Evolutionary conservation across 2,113 vertebrate genomes (phyloP).

Genomic region (Guaruba guarouba): DNA sequence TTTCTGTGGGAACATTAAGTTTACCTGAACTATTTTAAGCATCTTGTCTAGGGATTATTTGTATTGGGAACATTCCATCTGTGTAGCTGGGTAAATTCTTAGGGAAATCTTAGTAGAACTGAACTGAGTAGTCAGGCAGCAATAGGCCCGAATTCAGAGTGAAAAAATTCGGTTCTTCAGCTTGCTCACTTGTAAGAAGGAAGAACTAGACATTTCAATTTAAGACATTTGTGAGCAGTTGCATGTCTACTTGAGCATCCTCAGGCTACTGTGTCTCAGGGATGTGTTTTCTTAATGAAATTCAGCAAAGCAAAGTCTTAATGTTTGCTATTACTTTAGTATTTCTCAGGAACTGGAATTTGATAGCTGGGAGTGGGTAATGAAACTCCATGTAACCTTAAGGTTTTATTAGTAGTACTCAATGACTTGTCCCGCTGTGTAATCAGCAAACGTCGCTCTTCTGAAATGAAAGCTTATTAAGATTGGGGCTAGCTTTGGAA

Average conservation of each 20-base stretch:
- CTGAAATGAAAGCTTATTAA: slow-evolving; percentile 51
- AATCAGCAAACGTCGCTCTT: slow-evolving; percentile 47
- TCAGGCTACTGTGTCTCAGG: slow-evolving; percentile 4
- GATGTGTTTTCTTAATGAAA: slow-evolving; percentile 41
- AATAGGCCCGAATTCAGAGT: neutral
- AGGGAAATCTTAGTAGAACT: neutral
- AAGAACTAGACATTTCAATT: neutral
- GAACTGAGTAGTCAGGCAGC: neutral
- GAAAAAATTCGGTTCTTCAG: neutral
- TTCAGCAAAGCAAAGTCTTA: slow-evolving; percentile 61
- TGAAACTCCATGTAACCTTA: slow-evolving; percentile 56
- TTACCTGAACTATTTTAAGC: neutral
- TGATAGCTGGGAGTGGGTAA: slow-evolving; percentile 32
- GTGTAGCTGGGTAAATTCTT: neutral
- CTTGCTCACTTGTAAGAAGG: neutral
- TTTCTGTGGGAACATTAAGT: neutral
- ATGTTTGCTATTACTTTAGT: slow-evolving; percentile 40
- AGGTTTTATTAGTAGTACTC: slow-evolving; percentile 62
- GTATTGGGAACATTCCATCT: neutral
- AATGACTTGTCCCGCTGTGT: slow-evolving; percentile 46
- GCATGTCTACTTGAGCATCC: neutral
- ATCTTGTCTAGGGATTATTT: neutral
- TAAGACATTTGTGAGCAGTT: neutral
- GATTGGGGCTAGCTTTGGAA: slow-evolving; percentile 23
- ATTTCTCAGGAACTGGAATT: slow-evolving; percentile 21